A percentile compares a stretch with the other conserved stretches of the same genome.
Conservation (phyloP, 2,113 vertebrate genomes). For the Poecilia latipinna region DNA sequence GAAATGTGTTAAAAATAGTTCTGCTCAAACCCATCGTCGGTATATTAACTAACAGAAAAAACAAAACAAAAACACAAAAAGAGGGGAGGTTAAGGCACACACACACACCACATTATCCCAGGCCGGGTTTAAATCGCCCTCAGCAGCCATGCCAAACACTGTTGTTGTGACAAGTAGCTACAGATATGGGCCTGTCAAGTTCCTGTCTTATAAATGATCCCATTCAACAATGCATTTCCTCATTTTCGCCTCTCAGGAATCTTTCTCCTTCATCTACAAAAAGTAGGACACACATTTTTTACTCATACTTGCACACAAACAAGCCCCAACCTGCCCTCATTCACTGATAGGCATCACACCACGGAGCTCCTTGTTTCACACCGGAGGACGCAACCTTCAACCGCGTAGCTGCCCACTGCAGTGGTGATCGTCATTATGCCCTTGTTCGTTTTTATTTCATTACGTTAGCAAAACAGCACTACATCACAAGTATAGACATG, state of each 20-base stretch:
- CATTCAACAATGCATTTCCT: neutral
- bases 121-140: neutral
- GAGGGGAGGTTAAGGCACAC: neutral
- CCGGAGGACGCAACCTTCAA: neutral
- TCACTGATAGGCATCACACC: slow-evolving; percentile 39
- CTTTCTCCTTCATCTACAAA: slow-evolving; percentile 18
- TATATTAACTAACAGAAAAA: neutral
- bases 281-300: slow-evolving; percentile 24
- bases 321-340: slow-evolving; percentile 49
- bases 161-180: neutral
- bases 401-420: slow-evolving; percentile 1
- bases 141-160: neutral
- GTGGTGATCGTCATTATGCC: neutral
- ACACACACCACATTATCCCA: neutral
- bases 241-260: slow-evolving; percentile 31
- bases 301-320: slow-evolving; percentile 20
- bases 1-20: too few relatives aligned
- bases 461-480: neutral
- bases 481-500: neutral
- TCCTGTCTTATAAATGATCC: neutral
- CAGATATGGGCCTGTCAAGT: neutral
- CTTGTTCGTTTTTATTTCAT: neutral
- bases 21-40: too few relatives aligned
- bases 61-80: neutral
- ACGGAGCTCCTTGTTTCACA: slow-evolving; percentile 13